Base-by-base conservation (phyloP, 2,888 invertebrate species). In the Odontocolon sp. region DNA sequence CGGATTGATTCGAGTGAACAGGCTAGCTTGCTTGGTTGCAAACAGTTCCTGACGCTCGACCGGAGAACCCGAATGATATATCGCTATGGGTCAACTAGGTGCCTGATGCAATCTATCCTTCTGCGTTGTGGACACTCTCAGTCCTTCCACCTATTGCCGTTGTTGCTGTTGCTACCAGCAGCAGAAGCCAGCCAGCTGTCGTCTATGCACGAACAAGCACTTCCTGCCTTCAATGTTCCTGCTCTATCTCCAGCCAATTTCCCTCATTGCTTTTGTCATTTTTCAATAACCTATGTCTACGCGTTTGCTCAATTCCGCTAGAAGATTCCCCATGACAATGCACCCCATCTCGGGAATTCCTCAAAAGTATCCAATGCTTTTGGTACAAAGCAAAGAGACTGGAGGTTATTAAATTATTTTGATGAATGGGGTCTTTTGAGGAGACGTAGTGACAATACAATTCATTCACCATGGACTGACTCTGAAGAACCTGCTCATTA, bases 61-160 rank as follows among this genome's bases (percentile, higher is more conserved):
- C 64, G 40, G 68, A 69, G 50, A 73, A 69, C 68, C 36, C 68
- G 69, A 72, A 72, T 77, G 77, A 77, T 68, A 72, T 77, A 73
- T 77, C 72, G 59, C 52, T 52, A 38, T 69, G 77, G 72, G 69
- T 72, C 68, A 71, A 61, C 71, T 61, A 42, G 72, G 68, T 64
- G 59, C 72, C 69, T 52, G 64, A 45, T 77, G 77, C 68, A 69
- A 77, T 69, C 72, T 69, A 72, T 77, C 77, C 72, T 77, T 72
- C 72, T 57, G 63, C 72, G 72, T 68, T 68, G 68, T 57, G 77
- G 31, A 64, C 72, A 72, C 77, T 77, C 68, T 47, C 16, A 64
- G 64, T 72, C 56, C n/a, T n/a, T n/a, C n/a, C n/a, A n/a, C n/a
- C n/a, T n/a, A n/a, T n/a, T n/a, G n/a, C n/a, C n/a, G 47, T 50